Base-by-base conservation (phyloP, 1,140 invertebrate species). In the Macrotrachela quadricornifera region DNA sequence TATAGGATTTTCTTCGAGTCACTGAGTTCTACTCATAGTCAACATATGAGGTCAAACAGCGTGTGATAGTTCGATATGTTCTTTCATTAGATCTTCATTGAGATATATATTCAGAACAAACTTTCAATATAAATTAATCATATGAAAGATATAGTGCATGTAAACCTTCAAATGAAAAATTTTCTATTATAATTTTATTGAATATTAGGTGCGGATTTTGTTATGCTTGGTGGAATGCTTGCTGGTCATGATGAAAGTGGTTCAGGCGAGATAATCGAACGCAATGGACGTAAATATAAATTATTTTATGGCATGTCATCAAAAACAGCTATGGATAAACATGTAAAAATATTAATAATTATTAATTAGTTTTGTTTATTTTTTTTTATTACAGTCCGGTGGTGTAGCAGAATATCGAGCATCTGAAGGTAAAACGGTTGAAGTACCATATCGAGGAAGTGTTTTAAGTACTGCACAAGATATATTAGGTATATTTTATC, bases 261-360 rank as follows among this genome's bases (percentile, higher is more conserved):
- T 6, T 30, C 21, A 2, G 87, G 87, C 1, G 85, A 90, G 15
- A 64, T 85, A 10, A 81, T 87, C 51, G 80, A 82, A 60, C 79
- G 79, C 57, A 76, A 85, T 66, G 85, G 84, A 0, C 83, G 78
- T 63, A 83, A 84, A 62, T 81, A 76, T 54, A 91, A 91, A 70
- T 67, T 85, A n/a, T 94, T 92, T 67, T 94, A 94, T 70, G 87
- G 88, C 12, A 92, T 94, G 88, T 80, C 83, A 45, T 90, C 85
- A 0, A 77, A 74, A 8, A 88, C 83, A 2, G 87, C 87, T 1
- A 92, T 92, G 87, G 71, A 82, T 61, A 91, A 88, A 67, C 83
- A 92, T 71, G 77, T 77, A 30, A 82, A 79, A 80, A 4, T 30
- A 30, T 30, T 8, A n/a, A n/a, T n/a, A n/a, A n/a, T 8, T 30